phyloP scores from a whole-genome alignment of 92 coral and sea anemone genomes.

The Palythoa caribaeorum region DNA sequence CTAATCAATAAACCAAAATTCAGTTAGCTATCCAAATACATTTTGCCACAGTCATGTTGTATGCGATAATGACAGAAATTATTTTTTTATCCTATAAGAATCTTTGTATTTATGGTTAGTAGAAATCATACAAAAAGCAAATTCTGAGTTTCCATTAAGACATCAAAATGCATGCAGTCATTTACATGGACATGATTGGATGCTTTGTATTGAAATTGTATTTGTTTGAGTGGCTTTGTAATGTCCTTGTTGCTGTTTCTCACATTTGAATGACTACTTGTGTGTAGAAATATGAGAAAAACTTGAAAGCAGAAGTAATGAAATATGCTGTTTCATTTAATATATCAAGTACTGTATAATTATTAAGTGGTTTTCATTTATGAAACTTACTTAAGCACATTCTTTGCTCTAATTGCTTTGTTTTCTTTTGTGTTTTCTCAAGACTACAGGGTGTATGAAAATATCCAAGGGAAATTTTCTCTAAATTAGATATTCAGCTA shows the following conservation, averaged over 20 bases:
- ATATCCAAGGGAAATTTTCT: not conserved
- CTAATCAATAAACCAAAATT: not conserved
- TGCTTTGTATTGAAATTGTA: no score
- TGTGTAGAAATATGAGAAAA: conserved; percentile 2
- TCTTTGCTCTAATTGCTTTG: not conserved
- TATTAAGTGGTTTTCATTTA: conserved; percentile 2
- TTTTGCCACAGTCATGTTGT: no score
- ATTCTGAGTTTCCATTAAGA: no score
- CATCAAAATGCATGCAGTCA: no score
- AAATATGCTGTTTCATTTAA: not conserved
- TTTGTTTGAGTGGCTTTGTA: no score
- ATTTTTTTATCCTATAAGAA: no score
- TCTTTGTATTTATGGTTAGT: no score
- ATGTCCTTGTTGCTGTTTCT: no score
- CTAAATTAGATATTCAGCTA: not conserved
- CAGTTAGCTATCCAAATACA: no score
- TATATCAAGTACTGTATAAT: not conserved
- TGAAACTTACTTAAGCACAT: conserved; percentile 3
- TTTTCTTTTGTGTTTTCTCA: not conserved
- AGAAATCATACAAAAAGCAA: no score
- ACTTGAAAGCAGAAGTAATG: not conserved
- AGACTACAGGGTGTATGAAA: conserved; percentile 6
- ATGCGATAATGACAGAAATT: no score
- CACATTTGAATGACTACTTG: not conserved
- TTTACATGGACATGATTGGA: no score